These are phyloP conservation scores for Apolygus lucorum DNA, from an alignment of 1,140 invertebrate species.

Conservation along the genomic window DNA sequence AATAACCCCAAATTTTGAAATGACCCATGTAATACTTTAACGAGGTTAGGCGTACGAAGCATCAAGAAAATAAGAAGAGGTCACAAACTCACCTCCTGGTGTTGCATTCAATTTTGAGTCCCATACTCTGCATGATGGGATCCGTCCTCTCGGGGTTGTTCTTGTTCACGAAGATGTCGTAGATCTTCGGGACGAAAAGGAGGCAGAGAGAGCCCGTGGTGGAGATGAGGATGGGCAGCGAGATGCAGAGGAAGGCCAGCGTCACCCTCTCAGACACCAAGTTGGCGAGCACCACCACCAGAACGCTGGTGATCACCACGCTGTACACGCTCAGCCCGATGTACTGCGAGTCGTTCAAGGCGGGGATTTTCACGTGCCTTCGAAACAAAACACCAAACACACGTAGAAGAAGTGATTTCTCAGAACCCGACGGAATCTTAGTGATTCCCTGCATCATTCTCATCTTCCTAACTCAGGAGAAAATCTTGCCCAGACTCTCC, in stretches of 20 bases:
- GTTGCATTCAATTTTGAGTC: constrained; percentile 77
- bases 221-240: constrained; percentile 69
- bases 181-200: constrained; percentile 76
- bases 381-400: too few relatives aligned
- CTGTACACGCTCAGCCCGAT: constrained; percentile 90
- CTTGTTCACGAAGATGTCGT: constrained; percentile 50
- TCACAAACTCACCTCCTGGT: constrained; percentile 56
- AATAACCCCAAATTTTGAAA: too few relatives aligned
- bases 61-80: too few relatives aligned
- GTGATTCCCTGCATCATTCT: too few relatives aligned
- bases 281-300: constrained; percentile 76
- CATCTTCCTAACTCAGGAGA: too few relatives aligned
- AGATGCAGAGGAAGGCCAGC: constrained; percentile 72
- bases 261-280: constrained; percentile 76
- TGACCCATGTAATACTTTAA: too few relatives aligned
- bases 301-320: constrained; percentile 76
- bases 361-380: constrained; percentile 90
- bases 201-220: constrained; percentile 78
- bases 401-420: too few relatives aligned
- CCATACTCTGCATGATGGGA: constrained; percentile 76
- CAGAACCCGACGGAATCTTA: too few relatives aligned
- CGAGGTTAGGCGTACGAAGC: too few relatives aligned
- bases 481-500: too few relatives aligned
- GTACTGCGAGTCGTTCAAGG: constrained; percentile 94
- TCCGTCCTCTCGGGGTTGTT: constrained; percentile 50